phyloP scores from a whole-genome alignment of 2,888 invertebrate genomes.

The Netelia fuscicornis region DNA sequence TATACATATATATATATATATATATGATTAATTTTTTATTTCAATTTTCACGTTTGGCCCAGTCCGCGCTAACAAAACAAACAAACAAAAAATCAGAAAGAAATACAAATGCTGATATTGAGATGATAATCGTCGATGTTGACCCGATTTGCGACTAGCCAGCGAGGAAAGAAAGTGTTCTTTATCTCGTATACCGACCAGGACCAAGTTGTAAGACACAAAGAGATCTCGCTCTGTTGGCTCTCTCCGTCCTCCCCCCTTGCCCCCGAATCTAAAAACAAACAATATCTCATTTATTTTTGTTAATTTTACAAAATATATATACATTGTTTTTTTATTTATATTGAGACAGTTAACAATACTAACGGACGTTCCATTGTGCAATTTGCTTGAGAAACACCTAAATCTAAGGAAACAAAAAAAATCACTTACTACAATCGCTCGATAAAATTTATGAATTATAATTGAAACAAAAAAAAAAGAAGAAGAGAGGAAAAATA shows the following conservation, averaged over 20 bases:
- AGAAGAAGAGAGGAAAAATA: not conserved
- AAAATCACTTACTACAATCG: constrained; percentile 84
- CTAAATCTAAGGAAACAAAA: constrained; percentile 62
- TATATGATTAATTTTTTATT: constrained; percentile 39
- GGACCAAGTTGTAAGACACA: constrained; percentile 33
- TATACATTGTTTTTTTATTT: constrained; percentile 57
- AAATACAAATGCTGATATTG: constrained; percentile 22
- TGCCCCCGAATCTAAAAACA: not conserved
- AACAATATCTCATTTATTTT: not conserved
- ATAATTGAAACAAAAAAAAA: constrained; percentile 21
- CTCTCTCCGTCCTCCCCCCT: not conserved
- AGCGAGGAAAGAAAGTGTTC: constrained; percentile 33
- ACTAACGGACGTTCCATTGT: constrained; percentile 75
- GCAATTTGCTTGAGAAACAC: constrained; percentile 66
- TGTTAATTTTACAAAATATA: constrained; percentile 22
- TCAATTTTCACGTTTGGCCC: constrained; percentile 61
- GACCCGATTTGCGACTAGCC: constrained; percentile 42
- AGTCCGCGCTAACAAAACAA: constrained; percentile 67
- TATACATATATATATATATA: constrained; percentile 8
- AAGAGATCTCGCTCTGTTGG: constrained; percentile 35
- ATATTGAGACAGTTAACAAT: constrained; percentile 73
- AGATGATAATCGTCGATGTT: constrained; percentile 31
- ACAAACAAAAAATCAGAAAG: constrained; percentile 9
- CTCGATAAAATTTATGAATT: constrained; percentile 42
- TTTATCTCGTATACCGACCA: constrained; percentile 15